These are phyloP conservation scores for Sminthurides aquaticus DNA, from an alignment of 2,888 invertebrate genomes.

Conservation along the genomic window DNA sequence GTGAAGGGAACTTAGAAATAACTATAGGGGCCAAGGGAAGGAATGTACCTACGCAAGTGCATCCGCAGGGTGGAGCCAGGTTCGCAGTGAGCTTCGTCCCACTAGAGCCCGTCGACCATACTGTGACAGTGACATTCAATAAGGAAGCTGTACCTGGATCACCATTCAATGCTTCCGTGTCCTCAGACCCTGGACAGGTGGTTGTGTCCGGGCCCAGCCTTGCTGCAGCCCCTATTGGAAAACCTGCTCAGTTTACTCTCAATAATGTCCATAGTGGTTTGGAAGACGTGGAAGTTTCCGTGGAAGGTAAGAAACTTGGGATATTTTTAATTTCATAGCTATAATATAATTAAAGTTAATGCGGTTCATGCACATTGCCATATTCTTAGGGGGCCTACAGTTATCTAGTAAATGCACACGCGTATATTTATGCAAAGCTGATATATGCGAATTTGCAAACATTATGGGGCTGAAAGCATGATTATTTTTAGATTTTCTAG, in stretches of 20 bases:
- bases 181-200: conserved; percentile 54
- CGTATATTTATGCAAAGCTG: not conserved
- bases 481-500: too few relatives aligned
- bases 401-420: not conserved
- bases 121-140: conserved; percentile 95
- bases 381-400: not conserved
- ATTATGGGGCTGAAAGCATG: not conserved
- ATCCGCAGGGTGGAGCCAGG: conserved; percentile 71
- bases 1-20: conserved; percentile 94
- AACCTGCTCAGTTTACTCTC: conserved; percentile 52
- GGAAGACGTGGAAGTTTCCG: conserved; percentile 90
- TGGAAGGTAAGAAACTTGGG: conserved; percentile 67
- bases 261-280: conserved; percentile 65
- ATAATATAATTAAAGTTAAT: not conserved
- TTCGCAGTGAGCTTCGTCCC: conserved; percentile 96
- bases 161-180: conserved; percentile 77
- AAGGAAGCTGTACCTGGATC: conserved; percentile 78
- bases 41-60: conserved; percentile 91
- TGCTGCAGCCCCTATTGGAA: conserved; percentile 52
- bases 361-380: too few relatives aligned
- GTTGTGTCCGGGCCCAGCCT: conserved; percentile 58
- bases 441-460: not conserved
- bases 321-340: conserved; percentile 1
- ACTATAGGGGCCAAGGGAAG: conserved; percentile 88
- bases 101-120: conserved; percentile 85